These are phyloP conservation scores for Hedya salicella DNA, from an alignment of 2,888 invertebrate genomes.

Conservation along the genomic window DNA sequence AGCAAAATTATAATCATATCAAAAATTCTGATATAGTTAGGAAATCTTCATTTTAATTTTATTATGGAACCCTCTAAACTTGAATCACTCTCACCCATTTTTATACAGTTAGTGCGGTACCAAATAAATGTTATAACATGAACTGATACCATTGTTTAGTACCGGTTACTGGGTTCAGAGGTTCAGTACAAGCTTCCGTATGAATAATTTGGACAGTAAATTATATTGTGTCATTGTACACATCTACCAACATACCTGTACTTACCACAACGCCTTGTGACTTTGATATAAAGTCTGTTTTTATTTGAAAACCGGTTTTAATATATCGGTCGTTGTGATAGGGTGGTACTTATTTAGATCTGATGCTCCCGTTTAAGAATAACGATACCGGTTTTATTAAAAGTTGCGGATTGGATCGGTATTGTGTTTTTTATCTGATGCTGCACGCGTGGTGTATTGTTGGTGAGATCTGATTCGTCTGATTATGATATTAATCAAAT, in stretches of 20 bases:
- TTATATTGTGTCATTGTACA: slow-evolving; percentile 47
- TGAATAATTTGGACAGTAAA: slow-evolving; percentile 48
- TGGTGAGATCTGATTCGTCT: slow-evolving; percentile 11
- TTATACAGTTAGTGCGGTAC: slow-evolving; percentile 36
- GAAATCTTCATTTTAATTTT: too few species aligned
- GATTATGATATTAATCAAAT: slow-evolving; percentile 1
- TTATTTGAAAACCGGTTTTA: neutral
- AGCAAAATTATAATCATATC: neutral
- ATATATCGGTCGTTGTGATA: slow-evolving; percentile 17
- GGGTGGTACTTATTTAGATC: slow-evolving; percentile 46
- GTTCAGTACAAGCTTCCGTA: slow-evolving; percentile 45
- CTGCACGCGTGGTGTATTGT: slow-evolving; percentile 26
- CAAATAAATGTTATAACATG: slow-evolving; percentile 42
- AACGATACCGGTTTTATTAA: slow-evolving; percentile 28
- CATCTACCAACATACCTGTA: neutral
- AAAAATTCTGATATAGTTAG: neutral
- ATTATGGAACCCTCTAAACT: slow-evolving; percentile 8
- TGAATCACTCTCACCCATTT: neutral
- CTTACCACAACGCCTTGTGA: too few species aligned
- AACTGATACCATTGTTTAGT: slow-evolving; percentile 45
- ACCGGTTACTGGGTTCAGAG: slow-evolving; percentile 49
- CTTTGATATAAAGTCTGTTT: slow-evolving; percentile 8
- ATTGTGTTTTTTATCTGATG: slow-evolving; percentile 37
- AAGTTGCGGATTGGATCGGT: slow-evolving; percentile 37
- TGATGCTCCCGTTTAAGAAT: slow-evolving; percentile 35